Conservation (phyloP, 2,113 vertebrate genomes). For the Natator depressus region DNA sequence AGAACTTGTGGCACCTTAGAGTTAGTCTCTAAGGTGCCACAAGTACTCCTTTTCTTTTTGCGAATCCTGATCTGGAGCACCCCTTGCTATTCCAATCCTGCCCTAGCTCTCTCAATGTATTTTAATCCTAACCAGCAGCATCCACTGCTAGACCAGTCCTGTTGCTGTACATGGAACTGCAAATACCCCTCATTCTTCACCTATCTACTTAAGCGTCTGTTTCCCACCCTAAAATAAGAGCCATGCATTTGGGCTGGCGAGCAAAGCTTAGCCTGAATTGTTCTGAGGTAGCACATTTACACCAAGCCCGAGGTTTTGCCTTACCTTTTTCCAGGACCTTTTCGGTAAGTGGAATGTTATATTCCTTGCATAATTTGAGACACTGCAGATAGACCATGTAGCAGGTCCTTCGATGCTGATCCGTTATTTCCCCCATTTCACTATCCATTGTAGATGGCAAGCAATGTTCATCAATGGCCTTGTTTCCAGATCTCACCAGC, state of each 20-base stretch:
- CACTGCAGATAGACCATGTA: not conserved
- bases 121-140: not conserved
- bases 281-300: not conserved
- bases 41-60: too few species aligned
- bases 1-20: too few species aligned
- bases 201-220: not conserved
- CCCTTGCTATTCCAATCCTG: not conserved
- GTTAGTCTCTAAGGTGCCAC: too few species aligned
- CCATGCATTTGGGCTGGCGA: not conserved
- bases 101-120: not conserved
- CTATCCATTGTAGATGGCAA: not conserved
- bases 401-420: not conserved
- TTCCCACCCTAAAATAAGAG: not conserved
- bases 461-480: not conserved
- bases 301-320: not conserved
- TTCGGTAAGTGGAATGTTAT: not conserved
- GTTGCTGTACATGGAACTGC: not conserved
- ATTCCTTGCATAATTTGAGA: not conserved
- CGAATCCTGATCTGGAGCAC: not conserved
- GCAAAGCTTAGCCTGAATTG: not conserved
- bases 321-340: slow-evolving; percentile 17
- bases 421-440: not conserved
- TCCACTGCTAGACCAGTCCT: not conserved
- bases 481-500: not conserved
- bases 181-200: not conserved